Evolutionary conservation across 2,797 vertebrate genomes (phyloP).

Genomic region (Coracias cyanogaster): DNA sequence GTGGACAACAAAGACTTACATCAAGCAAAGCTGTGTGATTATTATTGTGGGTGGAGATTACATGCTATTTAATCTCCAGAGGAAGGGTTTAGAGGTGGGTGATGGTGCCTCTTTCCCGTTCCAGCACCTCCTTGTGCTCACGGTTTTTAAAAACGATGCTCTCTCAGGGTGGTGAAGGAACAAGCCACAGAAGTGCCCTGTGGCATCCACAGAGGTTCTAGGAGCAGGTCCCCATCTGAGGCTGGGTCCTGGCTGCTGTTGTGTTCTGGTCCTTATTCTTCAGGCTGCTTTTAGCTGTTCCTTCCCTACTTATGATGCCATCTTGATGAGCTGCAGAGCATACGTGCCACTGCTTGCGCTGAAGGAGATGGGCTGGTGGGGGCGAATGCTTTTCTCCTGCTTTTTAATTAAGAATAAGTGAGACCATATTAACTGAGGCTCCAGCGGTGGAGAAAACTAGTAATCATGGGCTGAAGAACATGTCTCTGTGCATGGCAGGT

Average conservation of each 20-base stretch:
- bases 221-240: fast-evolving
- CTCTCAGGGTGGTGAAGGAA: fast-evolving
- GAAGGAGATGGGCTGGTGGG: not conserved
- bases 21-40: slow-evolving; percentile 21
- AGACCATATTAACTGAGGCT: not conserved
- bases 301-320: not conserved
- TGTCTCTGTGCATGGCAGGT: not conserved
- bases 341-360: not conserved
- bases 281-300: not conserved
- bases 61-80: not conserved
- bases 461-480: not conserved
- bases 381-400: not conserved
- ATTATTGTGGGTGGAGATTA: slow-evolving; percentile 33
- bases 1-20: not conserved
- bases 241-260: not conserved
- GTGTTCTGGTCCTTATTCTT: not conserved
- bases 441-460: not conserved
- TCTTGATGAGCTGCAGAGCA: not conserved
- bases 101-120: not conserved
- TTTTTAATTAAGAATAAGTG: not conserved
- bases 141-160: not conserved
- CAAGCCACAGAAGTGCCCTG: not conserved
- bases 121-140: not conserved
- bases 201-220: not conserved
- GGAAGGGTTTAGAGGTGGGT: slow-evolving; percentile 14